Conservation (phyloP, 2,113 vertebrate species). For the Lasiurus borealis region DNA sequence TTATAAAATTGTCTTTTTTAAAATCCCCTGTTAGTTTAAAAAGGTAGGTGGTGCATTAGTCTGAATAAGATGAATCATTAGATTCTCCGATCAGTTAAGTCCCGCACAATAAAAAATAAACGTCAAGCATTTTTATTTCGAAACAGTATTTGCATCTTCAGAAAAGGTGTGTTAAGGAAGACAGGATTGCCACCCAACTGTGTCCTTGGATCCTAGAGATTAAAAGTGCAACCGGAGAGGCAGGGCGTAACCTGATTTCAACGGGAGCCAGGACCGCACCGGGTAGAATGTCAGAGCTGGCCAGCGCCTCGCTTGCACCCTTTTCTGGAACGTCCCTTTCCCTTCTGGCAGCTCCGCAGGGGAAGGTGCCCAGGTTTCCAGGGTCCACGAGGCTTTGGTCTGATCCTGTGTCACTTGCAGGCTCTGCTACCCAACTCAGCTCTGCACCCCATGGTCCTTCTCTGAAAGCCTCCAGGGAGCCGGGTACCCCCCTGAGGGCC, state of each 20-base stretch:
- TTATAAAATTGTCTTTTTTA: slow-evolving; percentile 43
- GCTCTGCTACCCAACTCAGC: background rate
- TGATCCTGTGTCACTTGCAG: background rate
- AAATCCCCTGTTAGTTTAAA: background rate
- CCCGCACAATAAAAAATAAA: background rate
- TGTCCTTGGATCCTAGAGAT: background rate
- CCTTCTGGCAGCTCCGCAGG: background rate
- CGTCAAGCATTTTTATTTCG: background rate
- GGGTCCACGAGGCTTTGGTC: background rate
- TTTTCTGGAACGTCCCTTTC: background rate
- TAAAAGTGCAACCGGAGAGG: background rate
- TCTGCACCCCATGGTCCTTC: background rate
- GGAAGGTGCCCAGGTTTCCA: background rate
- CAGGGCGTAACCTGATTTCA: background rate
- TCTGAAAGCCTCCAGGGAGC: background rate
- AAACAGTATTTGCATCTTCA: background rate
- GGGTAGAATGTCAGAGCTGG: background rate
- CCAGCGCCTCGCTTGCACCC: background rate
- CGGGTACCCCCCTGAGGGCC: background rate
- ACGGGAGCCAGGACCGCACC: fast-evolving
- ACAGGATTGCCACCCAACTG: background rate
- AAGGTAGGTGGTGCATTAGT: background rate
- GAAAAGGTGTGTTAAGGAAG: background rate
- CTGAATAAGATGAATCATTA: background rate
- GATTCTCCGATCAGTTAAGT: background rate